A percentile compares a stretch with the other conserved stretches of the same genome.
Evolutionary conservation across 2,888 invertebrate species (phyloP).

Genomic region (Melanargia galathea): DNA sequence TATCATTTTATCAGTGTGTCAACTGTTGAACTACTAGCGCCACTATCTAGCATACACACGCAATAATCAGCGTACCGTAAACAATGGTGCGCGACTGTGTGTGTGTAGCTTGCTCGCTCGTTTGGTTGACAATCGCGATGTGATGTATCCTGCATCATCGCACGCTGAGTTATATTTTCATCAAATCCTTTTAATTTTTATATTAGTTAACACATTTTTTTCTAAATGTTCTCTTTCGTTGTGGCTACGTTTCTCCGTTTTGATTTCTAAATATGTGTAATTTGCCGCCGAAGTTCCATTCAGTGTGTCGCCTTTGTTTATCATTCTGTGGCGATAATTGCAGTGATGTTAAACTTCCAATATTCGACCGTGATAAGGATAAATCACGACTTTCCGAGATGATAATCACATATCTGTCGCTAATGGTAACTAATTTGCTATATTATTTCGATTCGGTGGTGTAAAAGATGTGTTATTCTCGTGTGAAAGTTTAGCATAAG

Average conservation of each 20-base stretch:
- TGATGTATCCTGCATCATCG: slow-evolving; percentile 82
- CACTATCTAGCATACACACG: slow-evolving; percentile 67
- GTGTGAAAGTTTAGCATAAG: slow-evolving; percentile 81
- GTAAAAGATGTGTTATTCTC: slow-evolving; percentile 69
- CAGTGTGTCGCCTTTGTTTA: slow-evolving; percentile 96
- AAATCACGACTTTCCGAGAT: slow-evolving; percentile 86
- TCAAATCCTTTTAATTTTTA: slow-evolving; percentile 77
- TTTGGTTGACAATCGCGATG: slow-evolving; percentile 82
- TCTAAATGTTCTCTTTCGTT: slow-evolving; percentile 81
- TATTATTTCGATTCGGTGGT: slow-evolving; percentile 52
- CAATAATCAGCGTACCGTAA: slow-evolving; percentile 70
- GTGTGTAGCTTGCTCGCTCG: slow-evolving; percentile 79
- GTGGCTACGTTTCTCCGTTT: slow-evolving; percentile 77
- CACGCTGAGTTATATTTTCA: slow-evolving; percentile 81
- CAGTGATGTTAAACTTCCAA: slow-evolving; percentile 89
- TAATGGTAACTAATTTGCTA: slow-evolving; percentile 84
- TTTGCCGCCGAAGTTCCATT: slow-evolving; percentile 96
- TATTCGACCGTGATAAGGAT: slow-evolving; percentile 89
- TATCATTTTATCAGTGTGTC: slow-evolving; percentile 76
- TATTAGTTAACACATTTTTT: slow-evolving; percentile 76
- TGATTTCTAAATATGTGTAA: slow-evolving; percentile 91
- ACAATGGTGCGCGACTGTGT: slow-evolving; percentile 71
- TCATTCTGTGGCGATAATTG: slow-evolving; percentile 87
- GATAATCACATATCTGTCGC: slow-evolving; percentile 90
- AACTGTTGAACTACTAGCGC: slow-evolving; percentile 59